Base-by-base conservation (phyloP, 2,113 vertebrate genomes). In the Recurvirostra avosetta region DNA sequence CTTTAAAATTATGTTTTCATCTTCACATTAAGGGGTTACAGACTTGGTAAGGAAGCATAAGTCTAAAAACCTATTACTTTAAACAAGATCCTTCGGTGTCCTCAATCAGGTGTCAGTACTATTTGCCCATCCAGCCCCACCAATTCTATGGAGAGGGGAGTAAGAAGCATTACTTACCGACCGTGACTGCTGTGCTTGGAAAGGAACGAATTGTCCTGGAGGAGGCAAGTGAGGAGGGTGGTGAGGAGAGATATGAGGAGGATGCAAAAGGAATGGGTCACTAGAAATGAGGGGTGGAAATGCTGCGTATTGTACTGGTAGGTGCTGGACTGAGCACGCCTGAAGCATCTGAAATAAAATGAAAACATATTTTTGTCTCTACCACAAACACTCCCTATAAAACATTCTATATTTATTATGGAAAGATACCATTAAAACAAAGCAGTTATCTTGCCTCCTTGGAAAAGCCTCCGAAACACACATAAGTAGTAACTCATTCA, bases 281-380 rank as follows among this genome's bases (percentile, higher is more conserved):
- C 99, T 99, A 97, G 99, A 99, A 95, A 99, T 98, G 90, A 99
- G 98, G 23, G 99, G 99, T 21, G 99, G 99, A 93, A 99, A 99
- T n/a, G 99, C 98, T 97, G 98, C 98, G 77, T 99, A 99, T 62
- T 99, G 99, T 87, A 99, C 98, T 15, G 99, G 99, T 90, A 99
- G 98, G 97, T 99, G 99, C 97, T 99, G 99, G 96, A 99, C 98
- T 29, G 99, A 99, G 97, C 99, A 99, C 2, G 99, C 99, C 81
- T 99, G 99, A 92, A 99, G 98, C 99, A 99, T 99, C 99, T 99
- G 98, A 97, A 89, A 97, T 15, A 97, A 95, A 97, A 94, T 25
- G 26, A 88, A 82, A 86, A 91, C 2, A 13, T 21, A 18, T 67
- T 90, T 97, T 90, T 94, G 56, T 45, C 16, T 95, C 29, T 86